Base-by-base conservation (phyloP, 2,888 invertebrate genomes). In the Chrysina gloriosa region DNA sequence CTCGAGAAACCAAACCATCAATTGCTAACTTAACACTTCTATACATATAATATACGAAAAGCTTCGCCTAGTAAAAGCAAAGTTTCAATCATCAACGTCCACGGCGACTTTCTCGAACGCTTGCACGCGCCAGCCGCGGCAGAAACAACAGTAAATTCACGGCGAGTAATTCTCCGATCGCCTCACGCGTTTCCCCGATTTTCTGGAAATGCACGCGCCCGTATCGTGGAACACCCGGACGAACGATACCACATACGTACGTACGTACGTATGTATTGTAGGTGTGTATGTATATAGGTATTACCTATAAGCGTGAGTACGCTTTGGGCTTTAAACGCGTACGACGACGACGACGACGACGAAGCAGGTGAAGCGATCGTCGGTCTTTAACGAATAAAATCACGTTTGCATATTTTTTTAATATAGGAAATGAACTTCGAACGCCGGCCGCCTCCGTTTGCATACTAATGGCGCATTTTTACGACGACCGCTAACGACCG, bases 361-460 rank as follows among this genome's bases (percentile, higher is more conserved):
- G 36, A 36, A 36, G 36, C 36, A 42, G 16, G 7, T 5, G 16
- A 1, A 14, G 7, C 45, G 21, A 23, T n/a, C 48, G 23, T 7
- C 25, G 48, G 7, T 19, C 7, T 52, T 52, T 52, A 52, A 52
- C 31, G 52, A 52, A 52, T 52, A 52, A 52, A 52, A 52, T 52
- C 52, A 52, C 52, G 52, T 52, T 52, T 52, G 52, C 52, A 52
- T 52, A 52, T 52, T 34, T 52, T 52, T 52, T 52, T 29, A 14
- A 31, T 52, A 52, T 52, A 52, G 52, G 52, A 52, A 52, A 52
- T 52, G 52, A 52, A 52, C 52, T 52, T 52, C 52, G 52, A 52
- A 31, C 52, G 16, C 2, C 19, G 52, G 16, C 2, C 19, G 52
- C 16, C 31, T 6, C 19, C n/a, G 31, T 7, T 31, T 52, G 52